Evolutionary conservation across 2,888 invertebrate genomes (phyloP).

Genomic region (Hypsopygia costalis): DNA sequence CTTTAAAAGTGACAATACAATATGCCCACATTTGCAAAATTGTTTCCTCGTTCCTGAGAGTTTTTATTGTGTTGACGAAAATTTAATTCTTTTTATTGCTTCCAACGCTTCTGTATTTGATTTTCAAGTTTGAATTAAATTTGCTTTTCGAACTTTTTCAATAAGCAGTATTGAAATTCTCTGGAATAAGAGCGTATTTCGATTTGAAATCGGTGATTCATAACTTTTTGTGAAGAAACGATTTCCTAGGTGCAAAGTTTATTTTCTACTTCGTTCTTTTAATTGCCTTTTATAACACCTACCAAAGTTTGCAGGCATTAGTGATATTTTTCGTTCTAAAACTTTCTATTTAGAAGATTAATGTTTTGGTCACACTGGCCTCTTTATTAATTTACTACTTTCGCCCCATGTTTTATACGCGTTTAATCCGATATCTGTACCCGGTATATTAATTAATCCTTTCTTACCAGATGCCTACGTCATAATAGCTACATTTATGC

Average conservation of each 20-base stretch:
- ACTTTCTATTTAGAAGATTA: no score
- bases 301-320: not conserved
- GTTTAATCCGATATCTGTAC: no score
- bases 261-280: not conserved
- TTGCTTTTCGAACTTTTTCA: constrained; percentile 5
- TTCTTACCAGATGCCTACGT: no score
- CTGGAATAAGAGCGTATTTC: constrained; percentile 3
- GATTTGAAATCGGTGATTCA: constrained; percentile 7
- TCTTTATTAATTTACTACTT: no score
- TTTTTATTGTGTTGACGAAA: constrained; percentile 1
- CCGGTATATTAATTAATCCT: no score
- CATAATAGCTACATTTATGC: no score
- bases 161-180: constrained; percentile 7
- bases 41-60: not conserved
- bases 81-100: constrained; percentile 1
- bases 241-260: constrained; percentile 8
- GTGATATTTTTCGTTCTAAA: no score
- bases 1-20: constrained; percentile 35
- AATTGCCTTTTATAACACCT: not conserved
- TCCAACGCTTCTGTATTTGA: constrained; percentile 1
- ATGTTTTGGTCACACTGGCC: no score
- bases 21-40: constrained; percentile 14
- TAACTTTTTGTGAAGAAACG: constrained; percentile 6
- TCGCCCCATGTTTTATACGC: no score
- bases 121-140: constrained; percentile 5